Percentiles rank a stretch among this genome's conserved stretches.
Conservation (phyloP, 2,113 vertebrate species). For the Argyrosomus japonicus region DNA sequence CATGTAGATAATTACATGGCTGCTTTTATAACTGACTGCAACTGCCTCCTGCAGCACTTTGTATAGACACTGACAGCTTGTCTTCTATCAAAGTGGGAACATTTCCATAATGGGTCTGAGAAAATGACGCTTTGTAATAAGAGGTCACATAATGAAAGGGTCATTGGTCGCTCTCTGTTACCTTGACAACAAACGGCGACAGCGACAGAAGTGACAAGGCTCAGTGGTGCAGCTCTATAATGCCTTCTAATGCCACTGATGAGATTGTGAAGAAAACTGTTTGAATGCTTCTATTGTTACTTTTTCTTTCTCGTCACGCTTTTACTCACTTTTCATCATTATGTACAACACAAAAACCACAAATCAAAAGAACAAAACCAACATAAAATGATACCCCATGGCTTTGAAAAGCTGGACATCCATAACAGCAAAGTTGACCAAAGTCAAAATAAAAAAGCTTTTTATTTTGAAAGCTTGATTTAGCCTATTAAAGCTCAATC, state of each 20-base stretch:
- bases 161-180: slow-evolving; percentile 61
- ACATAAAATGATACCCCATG: background rate
- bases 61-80: background rate
- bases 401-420: background rate
- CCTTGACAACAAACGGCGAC: slow-evolving; percentile 67
- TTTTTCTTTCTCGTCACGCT: slow-evolving; percentile 11
- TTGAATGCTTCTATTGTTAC: background rate
- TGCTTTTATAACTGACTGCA: slow-evolving; percentile 27
- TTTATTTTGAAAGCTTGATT: background rate
- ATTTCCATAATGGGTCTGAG: slow-evolving; percentile 53
- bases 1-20: slow-evolving; percentile 16
- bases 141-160: slow-evolving; percentile 55
- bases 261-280: slow-evolving; percentile 20
- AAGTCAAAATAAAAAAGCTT: background rate
- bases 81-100: slow-evolving; percentile 32
- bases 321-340: background rate
- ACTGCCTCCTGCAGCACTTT: background rate
- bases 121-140: slow-evolving; percentile 58
- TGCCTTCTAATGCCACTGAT: slow-evolving; percentile 2
- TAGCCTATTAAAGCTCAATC: no score
- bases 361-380: background rate
- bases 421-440: background rate
- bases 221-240: slow-evolving; percentile 11
- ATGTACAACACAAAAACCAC: background rate
- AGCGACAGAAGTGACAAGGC: slow-evolving; percentile 18